Percentiles rank a stretch among this genome's conserved stretches.
These are phyloP conservation scores for Melieria omissa DNA, from an alignment of 2,888 invertebrate species.

Conservation along the genomic window DNA sequence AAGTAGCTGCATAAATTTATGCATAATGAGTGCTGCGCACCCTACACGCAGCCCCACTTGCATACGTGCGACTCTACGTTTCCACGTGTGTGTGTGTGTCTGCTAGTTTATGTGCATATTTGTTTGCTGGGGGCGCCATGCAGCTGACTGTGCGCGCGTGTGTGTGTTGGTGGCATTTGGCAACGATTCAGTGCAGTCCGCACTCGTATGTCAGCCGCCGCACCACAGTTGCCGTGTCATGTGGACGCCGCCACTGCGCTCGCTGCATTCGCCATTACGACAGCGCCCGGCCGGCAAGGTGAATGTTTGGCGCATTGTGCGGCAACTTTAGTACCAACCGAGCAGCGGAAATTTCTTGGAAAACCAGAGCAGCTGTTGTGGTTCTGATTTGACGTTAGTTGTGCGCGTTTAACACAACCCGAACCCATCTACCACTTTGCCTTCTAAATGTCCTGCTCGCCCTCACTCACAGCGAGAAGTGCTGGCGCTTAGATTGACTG, in stretches of 20 bases:
- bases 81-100: neutral
- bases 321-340: constrained; percentile 2
- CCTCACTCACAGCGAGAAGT: too few relatives aligned
- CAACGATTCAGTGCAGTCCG: too few relatives aligned
- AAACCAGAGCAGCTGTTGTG: constrained; percentile 28
- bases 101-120: neutral
- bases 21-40: constrained; percentile 8
- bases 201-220: too few relatives aligned
- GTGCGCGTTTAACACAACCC: too few relatives aligned
- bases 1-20: constrained; percentile 47
- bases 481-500: too few relatives aligned
- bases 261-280: neutral
- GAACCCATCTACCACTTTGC: too few relatives aligned
- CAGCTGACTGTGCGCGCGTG: too few relatives aligned
- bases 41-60: constrained; percentile 13
- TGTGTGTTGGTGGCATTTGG: too few relatives aligned
- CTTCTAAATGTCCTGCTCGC: too few relatives aligned
- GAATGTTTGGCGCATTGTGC: neutral
- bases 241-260: too few relatives aligned
- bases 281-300: neutral
- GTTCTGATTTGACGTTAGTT: constrained; percentile 28
- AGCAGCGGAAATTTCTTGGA: constrained; percentile 20
- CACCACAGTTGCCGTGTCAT: too few relatives aligned
- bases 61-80: neutral
- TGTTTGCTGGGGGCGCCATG: neutral